A percentile compares a stretch with the other conserved stretches of the same genome.
Evolutionary conservation across 2,113 vertebrate species (phyloP).

Genomic region (Callocephalon fimbriatum): DNA sequence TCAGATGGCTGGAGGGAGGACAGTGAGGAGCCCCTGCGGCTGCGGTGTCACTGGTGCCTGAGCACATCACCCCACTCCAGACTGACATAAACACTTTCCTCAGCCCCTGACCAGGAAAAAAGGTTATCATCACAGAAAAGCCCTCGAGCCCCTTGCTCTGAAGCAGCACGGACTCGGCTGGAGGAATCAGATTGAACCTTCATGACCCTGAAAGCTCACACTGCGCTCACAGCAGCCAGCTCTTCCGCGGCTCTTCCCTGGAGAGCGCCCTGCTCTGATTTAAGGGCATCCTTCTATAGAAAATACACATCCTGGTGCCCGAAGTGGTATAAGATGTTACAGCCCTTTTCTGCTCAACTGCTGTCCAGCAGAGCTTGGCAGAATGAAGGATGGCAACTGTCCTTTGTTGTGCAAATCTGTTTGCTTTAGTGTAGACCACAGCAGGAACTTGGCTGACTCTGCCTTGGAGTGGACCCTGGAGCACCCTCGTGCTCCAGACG

Average conservation of each 20-base stretch:
- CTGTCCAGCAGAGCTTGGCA: not conserved
- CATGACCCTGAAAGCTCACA: not conserved
- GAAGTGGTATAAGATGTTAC: not conserved
- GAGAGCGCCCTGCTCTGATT: not conserved
- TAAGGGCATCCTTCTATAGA: not conserved
- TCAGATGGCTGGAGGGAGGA: not conserved
- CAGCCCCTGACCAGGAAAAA: not conserved
- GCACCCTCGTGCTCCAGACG: not conserved
- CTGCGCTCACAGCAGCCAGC: not conserved
- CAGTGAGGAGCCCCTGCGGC: not conserved
- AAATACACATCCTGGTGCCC: not conserved
- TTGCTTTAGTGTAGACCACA: not conserved
- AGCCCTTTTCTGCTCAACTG: not conserved
- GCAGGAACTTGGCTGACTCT: not conserved
- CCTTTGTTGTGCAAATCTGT: not conserved
- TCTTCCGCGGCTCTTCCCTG: not conserved
- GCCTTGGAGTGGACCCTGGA: not conserved
- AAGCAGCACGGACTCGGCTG: not conserved
- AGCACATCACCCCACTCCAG: fast-evolving
- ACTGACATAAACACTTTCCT: not conserved
- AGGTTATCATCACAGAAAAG: not conserved
- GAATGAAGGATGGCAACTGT: not conserved
- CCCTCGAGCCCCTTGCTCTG: not conserved
- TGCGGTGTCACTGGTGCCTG: not conserved
- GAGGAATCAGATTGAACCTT: not conserved